Percentiles rank a stretch among this genome's conserved stretches.
Evolutionary conservation across 2,797 vertebrate genomes (phyloP).

Genomic region (Tarsius wallacei): DNA sequence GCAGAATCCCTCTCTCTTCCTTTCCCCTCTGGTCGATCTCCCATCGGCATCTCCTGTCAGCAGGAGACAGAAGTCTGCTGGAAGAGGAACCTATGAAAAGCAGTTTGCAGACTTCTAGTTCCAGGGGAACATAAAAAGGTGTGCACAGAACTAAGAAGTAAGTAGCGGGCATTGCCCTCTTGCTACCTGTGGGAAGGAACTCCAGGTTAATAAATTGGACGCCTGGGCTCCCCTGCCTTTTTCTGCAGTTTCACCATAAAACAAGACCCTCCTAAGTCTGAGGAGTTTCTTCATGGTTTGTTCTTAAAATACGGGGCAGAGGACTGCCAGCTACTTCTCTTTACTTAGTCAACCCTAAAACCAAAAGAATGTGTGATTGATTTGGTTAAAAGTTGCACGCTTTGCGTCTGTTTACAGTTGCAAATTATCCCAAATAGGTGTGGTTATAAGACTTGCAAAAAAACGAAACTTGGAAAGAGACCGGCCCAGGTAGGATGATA

Average conservation of each 20-base stretch:
- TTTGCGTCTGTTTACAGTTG: slow-evolving; percentile 3
- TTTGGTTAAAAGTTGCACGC: neutral
- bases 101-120: neutral
- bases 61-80: neutral
- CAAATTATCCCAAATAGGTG: neutral
- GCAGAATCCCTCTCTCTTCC: neutral
- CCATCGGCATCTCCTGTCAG: neutral
- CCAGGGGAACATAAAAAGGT: neutral
- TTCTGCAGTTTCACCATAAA: neutral
- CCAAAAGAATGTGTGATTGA: neutral
- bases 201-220: neutral
- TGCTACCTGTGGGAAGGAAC: neutral
- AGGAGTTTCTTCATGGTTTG: neutral
- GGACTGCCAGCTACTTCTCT: neutral
- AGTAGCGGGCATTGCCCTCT: neutral
- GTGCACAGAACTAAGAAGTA: neutral
- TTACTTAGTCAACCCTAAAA: neutral
- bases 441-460: neutral
- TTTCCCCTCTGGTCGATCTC: neutral
- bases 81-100: neutral
- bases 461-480: neutral
- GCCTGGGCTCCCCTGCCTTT: neutral
- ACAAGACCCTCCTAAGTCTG: neutral
- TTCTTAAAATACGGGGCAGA: neutral
- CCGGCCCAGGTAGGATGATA: neutral